Evolutionary conservation across 2,888 invertebrate species (phyloP).

Genomic region (Cephus pulcher): DNA sequence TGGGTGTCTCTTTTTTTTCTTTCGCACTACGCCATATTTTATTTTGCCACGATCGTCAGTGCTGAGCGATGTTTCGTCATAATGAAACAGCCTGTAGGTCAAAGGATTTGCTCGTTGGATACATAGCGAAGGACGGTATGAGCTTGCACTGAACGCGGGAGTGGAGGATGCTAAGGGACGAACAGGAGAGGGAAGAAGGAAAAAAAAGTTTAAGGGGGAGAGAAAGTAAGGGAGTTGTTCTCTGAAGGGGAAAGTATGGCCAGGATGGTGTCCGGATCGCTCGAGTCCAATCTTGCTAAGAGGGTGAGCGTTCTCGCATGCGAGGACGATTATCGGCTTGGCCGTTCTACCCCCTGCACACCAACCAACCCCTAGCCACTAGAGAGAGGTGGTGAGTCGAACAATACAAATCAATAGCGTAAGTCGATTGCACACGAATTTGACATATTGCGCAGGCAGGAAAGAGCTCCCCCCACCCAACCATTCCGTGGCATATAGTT

Average conservation of each 20-base stretch:
- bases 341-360: constrained; percentile 16
- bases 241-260: constrained; percentile 32
- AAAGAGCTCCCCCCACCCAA: constrained; percentile 19
- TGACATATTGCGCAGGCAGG: constrained; percentile 38
- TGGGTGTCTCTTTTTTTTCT: fast-evolving
- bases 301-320: constrained; percentile 30
- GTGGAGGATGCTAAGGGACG: too few species aligned
- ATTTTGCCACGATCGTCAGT: too few species aligned
- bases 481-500: neutral
- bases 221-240: constrained; percentile 11
- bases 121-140: too few species aligned
- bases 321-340: constrained; percentile 40
- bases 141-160: too few species aligned
- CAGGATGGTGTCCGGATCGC: constrained; percentile 26
- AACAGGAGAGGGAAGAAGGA: too few species aligned
- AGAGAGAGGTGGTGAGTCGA: constrained; percentile 28
- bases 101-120: too few species aligned
- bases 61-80: too few species aligned
- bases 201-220: too few species aligned
- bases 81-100: too few species aligned
- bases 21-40: too few species aligned
- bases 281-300: constrained; percentile 37
- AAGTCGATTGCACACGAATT: constrained; percentile 37
- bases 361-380: constrained; percentile 8
- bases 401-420: constrained; percentile 41